Base-by-base conservation (phyloP, 2,888 invertebrate genomes). In the Morpho helenor region DNA sequence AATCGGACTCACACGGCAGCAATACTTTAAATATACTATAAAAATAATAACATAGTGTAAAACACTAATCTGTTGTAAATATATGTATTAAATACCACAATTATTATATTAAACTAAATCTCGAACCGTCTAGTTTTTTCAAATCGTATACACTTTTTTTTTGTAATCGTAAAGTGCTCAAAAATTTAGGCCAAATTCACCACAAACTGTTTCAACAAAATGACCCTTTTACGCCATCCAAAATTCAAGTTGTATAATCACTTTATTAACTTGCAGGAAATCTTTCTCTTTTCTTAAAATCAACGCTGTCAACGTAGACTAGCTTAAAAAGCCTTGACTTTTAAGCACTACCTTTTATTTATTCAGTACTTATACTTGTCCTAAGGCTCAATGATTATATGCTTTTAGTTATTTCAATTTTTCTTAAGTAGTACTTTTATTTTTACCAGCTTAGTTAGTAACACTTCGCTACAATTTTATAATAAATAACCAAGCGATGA, bases 241-340 rank as follows among this genome's bases (percentile, higher is more conserved):
- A 31, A 31, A 31, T 5, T 31, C 5, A 31, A 31, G 31, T 31
- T 31, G 31, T 31, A 48, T 39, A 48, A 48, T 22, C 6, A 9
- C 48, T 46, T 46, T 31, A 31, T n/a, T 46, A 46, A 46, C 23
- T 10, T 47, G 23, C 9, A 42, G 47, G n/a, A 42, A 41, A 31
- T 48, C 31, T 48, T 48, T 54, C 42, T 39, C 48, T 42, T 49
- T 50, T 50, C 23, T 16, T 9, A 44, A 43, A 3, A 41, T 48
- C 44, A 43, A 53, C 9, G 9, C 31, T 22, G 46, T 52, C 43
- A n/a, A 46, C 23, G 22, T 53, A 47, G 40, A 40, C 46, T 47
- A 53, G 53, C 41, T 52, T 16, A 23, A 41, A 48, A 6, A 52
- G 22, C 61, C 61, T 61, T 61, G 61, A 61, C 61, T 61, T 61